Evolutionary conservation across 2,113 vertebrate species (phyloP), one percentile per base, ranked within the genome.

Genomic region (Chamaea fasciata): DNA sequence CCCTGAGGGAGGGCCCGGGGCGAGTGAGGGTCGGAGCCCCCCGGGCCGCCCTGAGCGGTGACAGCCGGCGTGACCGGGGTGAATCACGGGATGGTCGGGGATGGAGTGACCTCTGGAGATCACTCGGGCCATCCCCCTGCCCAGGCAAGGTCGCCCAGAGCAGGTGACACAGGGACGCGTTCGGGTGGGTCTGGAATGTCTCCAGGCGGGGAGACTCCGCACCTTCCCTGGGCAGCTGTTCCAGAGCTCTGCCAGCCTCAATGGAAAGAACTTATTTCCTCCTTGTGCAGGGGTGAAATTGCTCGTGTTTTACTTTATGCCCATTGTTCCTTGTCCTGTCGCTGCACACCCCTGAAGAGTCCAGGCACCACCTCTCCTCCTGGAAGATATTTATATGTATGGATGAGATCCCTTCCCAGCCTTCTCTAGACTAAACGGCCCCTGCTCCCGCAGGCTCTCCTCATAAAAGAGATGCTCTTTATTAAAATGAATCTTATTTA

Each of bases 1-100:
- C 50, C n/a, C 83, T 65, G 35, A 77, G 73, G 63, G 49, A 42
- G 31, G 27, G 30, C 15, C 41, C 10, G 55, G 15, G 44, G 49
- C 5, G 55, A 1, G 37, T 7, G 53, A 22, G 46, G 42, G 76
- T 2, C 53, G 2, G 56, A 63, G 18, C 15, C 17, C 7, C 37
- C 13, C 16, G 0, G 7, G 6, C 57, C 9, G 27, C n/a, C 27
- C 12, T 2, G 6, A 4, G 21, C 49, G 4, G 20, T 2, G 57
- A 2, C 13, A 6, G 7, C 10, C 8, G 44, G 69, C 13, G 3
- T 1, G 13, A 13, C 2, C 6, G 41, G 10, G 14, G 7, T 5
- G 28, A 53, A 24, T 27, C 2, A 2, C 24, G 33, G 62, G 26
- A 11, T 13, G 55, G 3, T 46, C 55, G 20, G 44, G 44, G 33